Conservation (phyloP, 2,113 vertebrate genomes). For the Cynocephalus volans region DNA sequence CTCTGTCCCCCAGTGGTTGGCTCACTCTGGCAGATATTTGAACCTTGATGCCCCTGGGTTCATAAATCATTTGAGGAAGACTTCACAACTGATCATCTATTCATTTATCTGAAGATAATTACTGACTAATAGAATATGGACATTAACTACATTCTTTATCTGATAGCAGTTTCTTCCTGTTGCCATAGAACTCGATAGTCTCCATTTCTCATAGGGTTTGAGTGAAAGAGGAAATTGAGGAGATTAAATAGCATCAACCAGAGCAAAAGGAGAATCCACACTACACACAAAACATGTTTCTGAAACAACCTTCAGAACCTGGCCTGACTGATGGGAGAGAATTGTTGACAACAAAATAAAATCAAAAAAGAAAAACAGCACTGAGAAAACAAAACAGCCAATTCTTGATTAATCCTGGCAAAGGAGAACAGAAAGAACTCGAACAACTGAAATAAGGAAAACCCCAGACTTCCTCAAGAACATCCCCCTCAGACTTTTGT, state of each 20-base stretch:
- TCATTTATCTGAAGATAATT: neutral
- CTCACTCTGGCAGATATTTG: fast-evolving
- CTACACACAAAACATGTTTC: neutral
- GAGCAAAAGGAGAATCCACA: neutral
- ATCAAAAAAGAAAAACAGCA: neutral
- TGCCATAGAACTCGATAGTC: fast-evolving
- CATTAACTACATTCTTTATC: neutral
- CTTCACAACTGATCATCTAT: neutral
- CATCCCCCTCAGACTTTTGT: neutral
- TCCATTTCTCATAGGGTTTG: neutral
- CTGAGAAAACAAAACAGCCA: neutral
- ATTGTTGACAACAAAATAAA: neutral
- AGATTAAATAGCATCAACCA: neutral
- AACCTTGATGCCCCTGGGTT: neutral
- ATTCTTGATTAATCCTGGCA: neutral
- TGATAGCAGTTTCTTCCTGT: neutral
- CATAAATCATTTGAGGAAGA: neutral
- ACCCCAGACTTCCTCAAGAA: neutral
- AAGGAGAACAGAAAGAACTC: neutral
- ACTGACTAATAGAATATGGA: neutral
- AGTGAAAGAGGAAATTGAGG: neutral
- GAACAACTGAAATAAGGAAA: neutral
- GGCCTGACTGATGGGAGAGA: neutral
- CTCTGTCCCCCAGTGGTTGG: fast-evolving
- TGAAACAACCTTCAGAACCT: neutral